Evolutionary conservation across 2,797 vertebrate species (phyloP), one percentile per base, ranked within the genome.

Genomic region (Alectoris magna): DNA sequence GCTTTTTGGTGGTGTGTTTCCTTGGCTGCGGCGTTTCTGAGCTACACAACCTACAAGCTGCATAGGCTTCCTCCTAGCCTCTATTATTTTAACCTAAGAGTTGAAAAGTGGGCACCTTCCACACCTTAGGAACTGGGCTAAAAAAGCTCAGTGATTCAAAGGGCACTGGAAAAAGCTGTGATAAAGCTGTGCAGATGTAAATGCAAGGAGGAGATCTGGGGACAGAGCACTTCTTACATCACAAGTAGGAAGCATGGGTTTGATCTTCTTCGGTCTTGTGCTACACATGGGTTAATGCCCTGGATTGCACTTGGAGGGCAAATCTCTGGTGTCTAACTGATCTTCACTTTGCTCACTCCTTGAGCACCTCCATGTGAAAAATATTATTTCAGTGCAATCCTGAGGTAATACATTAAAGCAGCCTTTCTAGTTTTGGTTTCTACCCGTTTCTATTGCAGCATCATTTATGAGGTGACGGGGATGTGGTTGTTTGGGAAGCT

Each of bases 391-490:
- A 41, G 39, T 0, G 0, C 9, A 55, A 4, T 14, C 67, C 17
- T 17, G 26, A 75, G 6, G 34, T 34, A 69, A 27, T 6, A 36
- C 7, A 4, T 34, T 62, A 60, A 39, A 26, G 46, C 24, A 18
- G 15, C 49, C 43, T 56, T 74, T 19, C 48, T 23, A 21, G 18
- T 53, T 73, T 19, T 81, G 59, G 23, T 31, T 63, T 13, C 24
- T 56, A 9, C 43, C 36, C 0, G 0, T 76, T 88, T 56, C 43
- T 64, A 56, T 24, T 1, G 0, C 94, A 98, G 97, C 31, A 98
- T 97, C 66, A 97, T 98, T 74, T 97, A 98, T 0, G 97, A 97
- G 94, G 97, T 98, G 91, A 98, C 97, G 0, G 97, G 97, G 34
- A 94, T 96, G 94, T 98, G 97, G 97, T 58, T 97, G 38, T 97